Evolutionary conservation across 2,797 vertebrate species (phyloP), one percentile per base, ranked within the genome.

Genomic region (Pangasius krempfi): DNA sequence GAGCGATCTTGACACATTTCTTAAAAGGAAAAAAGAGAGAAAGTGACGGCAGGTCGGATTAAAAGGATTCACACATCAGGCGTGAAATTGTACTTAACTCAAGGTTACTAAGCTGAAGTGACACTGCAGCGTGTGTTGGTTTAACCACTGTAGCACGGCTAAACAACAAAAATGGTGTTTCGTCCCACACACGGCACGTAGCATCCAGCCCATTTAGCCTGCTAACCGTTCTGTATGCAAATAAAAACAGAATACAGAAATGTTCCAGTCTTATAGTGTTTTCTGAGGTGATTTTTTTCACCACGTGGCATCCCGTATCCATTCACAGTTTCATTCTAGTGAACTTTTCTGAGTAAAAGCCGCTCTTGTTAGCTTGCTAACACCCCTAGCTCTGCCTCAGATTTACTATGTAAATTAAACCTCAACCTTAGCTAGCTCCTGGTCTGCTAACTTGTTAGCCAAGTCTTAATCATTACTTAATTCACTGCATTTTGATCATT

Each of bases 81-180:
- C 58, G 64, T 91, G 88, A 89, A 80, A 88, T 60, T 44, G 73
- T 68, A 56, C 27, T 84, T 68, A 47, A 79, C 86, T 83, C 52
- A 58, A 88, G 62, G 79, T 73, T 87, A 75, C 62, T 54, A 81
- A 78, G 27, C 62, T 68, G 44, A 84, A 66, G 78, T 72, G 84
- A 66, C n/a, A 37, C 37, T 62, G 80, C 72, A 13, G 64, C 47
- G 50, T 22, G 20, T 22, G 86, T 50, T 33, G 40, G 40, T 66
- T 84, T 84, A 84, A 84, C 40, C 2, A 6, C 58, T 47, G 25
- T 64, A 83, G 78, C 1, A 3, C 6, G 27, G 16, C 44, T 84
- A 68, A 84, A 68, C 82, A 84, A 52, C 44, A 47, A 64, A 50
- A 14, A 40, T 0, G 8, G 40, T 47, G 40, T 30, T 54, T 30